Evolutionary conservation across 2,797 vertebrate genomes (phyloP), one percentile per base, ranked within the genome.

Genomic region (Eupleurogrammus muticus): DNA sequence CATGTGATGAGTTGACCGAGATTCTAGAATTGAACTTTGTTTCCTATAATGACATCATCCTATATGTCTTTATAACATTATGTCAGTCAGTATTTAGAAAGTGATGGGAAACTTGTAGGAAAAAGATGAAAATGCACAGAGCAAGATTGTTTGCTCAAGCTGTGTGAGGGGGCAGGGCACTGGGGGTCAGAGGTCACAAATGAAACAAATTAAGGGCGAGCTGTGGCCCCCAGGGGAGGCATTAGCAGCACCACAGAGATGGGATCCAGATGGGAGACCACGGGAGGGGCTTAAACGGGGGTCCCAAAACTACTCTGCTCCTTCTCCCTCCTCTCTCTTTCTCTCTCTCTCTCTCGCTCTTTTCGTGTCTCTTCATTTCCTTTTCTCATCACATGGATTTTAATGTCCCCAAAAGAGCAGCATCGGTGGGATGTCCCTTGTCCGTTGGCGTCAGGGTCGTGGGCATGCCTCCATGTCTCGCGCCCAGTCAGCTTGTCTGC

Each of bases 201-300:
- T 92, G 92, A 92, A 93, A 92, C 90, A 89, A 88, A 93, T 94
- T 92, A 93, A 91, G 83, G 83, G 88, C 19, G 78, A 90, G 87
- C 80, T 70, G 52, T 86, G 79, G 82, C 86, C 90, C 92, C 81
- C 87, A 49, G 81, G 88, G 91, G 92, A 91, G 75, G 82, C 86
- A 89, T 93, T 91, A 91, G 89, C 71, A 64, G 73, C 28, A 82
- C 83, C 54, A 54, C 72, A 75, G 82, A 91, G 89, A 93, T 92
- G 88, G 80, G 86, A 91, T 91, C 92, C 92, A 94, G 91, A 92
- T 92, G 90, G 88, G 84, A 73, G 67, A 65, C 67, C 66, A 81
- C 75, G 77, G 49, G 77, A 80, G 80, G 80, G 77, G 52, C 67
- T 47, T 66, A 71, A 52, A 80, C n/a, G 47, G 66, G 57, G 72